These are phyloP conservation scores for Pseudorasbora parva DNA, from an alignment of 2,113 vertebrate species.

Conservation along the genomic window DNA sequence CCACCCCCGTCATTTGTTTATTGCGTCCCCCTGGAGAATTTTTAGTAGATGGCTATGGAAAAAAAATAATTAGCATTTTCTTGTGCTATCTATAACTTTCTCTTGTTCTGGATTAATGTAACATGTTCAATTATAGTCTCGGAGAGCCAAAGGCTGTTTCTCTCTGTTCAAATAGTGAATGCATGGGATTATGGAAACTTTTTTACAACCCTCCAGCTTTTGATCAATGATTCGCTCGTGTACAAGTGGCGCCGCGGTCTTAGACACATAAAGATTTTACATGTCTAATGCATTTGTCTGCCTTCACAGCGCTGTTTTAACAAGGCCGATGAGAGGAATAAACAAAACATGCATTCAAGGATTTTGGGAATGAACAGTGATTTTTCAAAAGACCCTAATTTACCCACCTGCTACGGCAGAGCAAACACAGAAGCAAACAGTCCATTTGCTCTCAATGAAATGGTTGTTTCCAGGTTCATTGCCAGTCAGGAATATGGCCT, in stretches of 20 bases:
- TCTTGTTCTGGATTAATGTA: constrained; percentile 48
- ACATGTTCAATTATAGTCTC: constrained; percentile 47
- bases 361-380: constrained; percentile 5
- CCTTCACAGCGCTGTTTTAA: constrained; percentile 3
- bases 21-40: constrained; percentile 17
- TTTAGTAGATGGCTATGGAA: constrained; percentile 27
- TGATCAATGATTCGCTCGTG: background rate
- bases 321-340: constrained; percentile 5
- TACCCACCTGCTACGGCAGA: background rate
- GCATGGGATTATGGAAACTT: constrained; percentile 23
- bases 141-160: constrained; percentile 31
- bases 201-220: background rate
- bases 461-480: constrained; percentile 14
- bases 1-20: constrained; percentile 22
- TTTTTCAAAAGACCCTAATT: background rate
- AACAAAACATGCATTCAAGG: constrained; percentile 21
- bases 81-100: constrained; percentile 41
- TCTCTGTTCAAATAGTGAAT: constrained; percentile 20
- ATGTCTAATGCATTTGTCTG: constrained; percentile 18
- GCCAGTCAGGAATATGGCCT: background rate
- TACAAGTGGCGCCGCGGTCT: background rate
- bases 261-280: constrained; percentile 26
- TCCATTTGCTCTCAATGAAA: constrained; percentile 6
- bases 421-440: constrained; percentile 26
- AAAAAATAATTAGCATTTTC: constrained; percentile 39